A percentile compares a stretch with the other conserved stretches of the same genome.
Evolutionary conservation across 2,113 vertebrate species (phyloP).

Genomic region (Gambusia affinis): DNA sequence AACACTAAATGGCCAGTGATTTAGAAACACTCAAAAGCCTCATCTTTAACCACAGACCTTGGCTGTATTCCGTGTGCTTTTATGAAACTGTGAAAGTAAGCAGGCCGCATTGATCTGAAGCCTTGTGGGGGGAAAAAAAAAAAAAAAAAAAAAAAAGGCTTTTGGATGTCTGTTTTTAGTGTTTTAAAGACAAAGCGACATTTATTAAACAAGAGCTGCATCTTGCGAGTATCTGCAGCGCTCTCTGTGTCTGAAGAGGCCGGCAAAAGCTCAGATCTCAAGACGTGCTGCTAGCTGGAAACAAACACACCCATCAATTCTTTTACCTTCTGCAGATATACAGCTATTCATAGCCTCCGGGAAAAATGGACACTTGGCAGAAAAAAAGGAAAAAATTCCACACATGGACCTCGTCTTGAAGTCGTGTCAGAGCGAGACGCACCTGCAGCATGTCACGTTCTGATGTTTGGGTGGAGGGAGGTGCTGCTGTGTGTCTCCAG

Average conservation of each 20-base stretch:
- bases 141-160: not conserved
- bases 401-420: slow-evolving; percentile 77
- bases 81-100: slow-evolving; percentile 44
- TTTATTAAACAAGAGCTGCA: slow-evolving; percentile 63
- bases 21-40: slow-evolving; percentile 8
- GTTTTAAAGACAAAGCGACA: slow-evolving; percentile 57
- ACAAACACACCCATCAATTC: slow-evolving; percentile 25
- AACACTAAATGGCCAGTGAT: slow-evolving; percentile 33
- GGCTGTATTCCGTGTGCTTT: slow-evolving; percentile 27
- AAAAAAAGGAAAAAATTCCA: slow-evolving; percentile 58
- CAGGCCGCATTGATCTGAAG: slow-evolving; percentile 53
- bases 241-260: slow-evolving; percentile 39
- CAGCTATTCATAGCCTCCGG: slow-evolving; percentile 58
- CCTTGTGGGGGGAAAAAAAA: slow-evolving; percentile 30
- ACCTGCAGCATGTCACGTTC: slow-evolving; percentile 80
- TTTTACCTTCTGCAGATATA: slow-evolving; percentile 40
- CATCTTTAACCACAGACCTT: slow-evolving; percentile 40
- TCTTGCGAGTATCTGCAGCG: slow-evolving; percentile 43
- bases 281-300: slow-evolving; percentile 26
- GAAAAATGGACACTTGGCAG: slow-evolving; percentile 51
- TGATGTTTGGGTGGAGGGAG: slow-evolving; percentile 81
- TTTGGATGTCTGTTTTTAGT: slow-evolving; percentile 26
- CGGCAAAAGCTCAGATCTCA: slow-evolving; percentile 44
- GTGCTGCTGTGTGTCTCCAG: slow-evolving; percentile 72
- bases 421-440: slow-evolving; percentile 57